A percentile compares a stretch with the other conserved stretches of the same genome.
Conservation (phyloP, 2,888 invertebrate genomes). For the Mamestra brassicae region DNA sequence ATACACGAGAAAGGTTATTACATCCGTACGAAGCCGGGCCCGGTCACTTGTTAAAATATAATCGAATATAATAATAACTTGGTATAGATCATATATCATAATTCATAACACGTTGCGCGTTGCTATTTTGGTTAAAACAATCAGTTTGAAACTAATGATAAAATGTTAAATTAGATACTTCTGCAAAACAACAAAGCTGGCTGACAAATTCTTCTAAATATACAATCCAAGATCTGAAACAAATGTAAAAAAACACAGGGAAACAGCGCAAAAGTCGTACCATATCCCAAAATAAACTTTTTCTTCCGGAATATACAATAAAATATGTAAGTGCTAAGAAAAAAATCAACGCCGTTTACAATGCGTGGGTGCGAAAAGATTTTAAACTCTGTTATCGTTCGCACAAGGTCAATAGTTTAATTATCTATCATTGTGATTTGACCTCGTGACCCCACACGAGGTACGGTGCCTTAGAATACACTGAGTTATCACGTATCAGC, state of each 20-base stretch:
- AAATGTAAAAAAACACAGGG: neutral
- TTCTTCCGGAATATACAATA: neutral
- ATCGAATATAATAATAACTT: too few relatives aligned
- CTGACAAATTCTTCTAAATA: constrained; percentile 18
- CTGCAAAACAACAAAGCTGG: neutral
- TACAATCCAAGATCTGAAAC: neutral
- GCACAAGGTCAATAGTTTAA: constrained; percentile 44
- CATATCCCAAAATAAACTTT: constrained; percentile 18
- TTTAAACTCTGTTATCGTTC: constrained; percentile 38
- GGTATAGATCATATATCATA: too few relatives aligned
- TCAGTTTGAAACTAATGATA: neutral
- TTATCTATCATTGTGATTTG: constrained; percentile 42
- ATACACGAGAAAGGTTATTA: too few relatives aligned
- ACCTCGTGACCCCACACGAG: constrained; percentile 14
- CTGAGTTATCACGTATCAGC: constrained; percentile 30
- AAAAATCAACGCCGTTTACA: constrained; percentile 5
- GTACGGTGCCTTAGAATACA: constrained; percentile 12
- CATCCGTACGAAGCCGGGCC: too few relatives aligned
- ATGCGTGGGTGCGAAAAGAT: constrained; percentile 5
- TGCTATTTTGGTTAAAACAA: too few relatives aligned
- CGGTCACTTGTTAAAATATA: too few relatives aligned
- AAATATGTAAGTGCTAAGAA: neutral
- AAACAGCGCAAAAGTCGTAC: neutral
- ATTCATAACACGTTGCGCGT: too few relatives aligned
- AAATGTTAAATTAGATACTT: neutral